Base-by-base conservation (phyloP, 2,888 invertebrate species). In the Ctenicera cuprea region DNA sequence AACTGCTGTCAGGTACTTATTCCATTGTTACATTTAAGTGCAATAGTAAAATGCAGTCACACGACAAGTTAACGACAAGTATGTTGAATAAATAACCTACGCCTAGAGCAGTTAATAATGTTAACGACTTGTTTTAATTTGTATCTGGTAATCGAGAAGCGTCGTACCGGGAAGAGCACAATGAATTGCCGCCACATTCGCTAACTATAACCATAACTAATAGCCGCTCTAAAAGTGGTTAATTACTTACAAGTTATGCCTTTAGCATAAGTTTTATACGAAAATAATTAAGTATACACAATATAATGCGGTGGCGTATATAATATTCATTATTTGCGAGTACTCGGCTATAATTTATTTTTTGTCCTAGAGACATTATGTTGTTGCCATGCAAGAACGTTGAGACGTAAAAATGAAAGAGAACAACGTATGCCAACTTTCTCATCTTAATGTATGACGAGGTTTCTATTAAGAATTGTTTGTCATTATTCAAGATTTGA, bases 171-270 rank as follows among this genome's bases (percentile, higher is more conserved):
- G 18, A 59, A 59, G 30, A 37, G 33, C n/a, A 52, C 38, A 59
- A 38, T 59, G 59, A 59, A 59, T 59, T 37, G 37, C 59, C 38
- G 37, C 59, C 59, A 59, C 59, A 59, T 59, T 59, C 37, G 16
- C 59, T 26, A 59, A 59, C 59, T 59, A 59, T 59, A 59, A 37
- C 59, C 59, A 59, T 59, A 59, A 59, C 37, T 37, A 54, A 54
- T 30, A 59, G 59, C 59, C n/a, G 37, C 18, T 37, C 22, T 59
- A 37, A 37, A 59, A 20, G 38, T 38, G 37, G 33, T 59, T 59
- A 59, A 59, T 37, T 59, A n/a, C 18, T 9, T 26, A n/a, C 26
- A n/a, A 57, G 30, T 57, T 12, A 48, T 48, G 18, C 9, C 48
- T 48, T 7, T 20, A 48, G 11, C 48, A 9, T 20, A 11, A 48